Conservation (phyloP, 2,113 vertebrate genomes). For the Sitta europaea region DNA sequence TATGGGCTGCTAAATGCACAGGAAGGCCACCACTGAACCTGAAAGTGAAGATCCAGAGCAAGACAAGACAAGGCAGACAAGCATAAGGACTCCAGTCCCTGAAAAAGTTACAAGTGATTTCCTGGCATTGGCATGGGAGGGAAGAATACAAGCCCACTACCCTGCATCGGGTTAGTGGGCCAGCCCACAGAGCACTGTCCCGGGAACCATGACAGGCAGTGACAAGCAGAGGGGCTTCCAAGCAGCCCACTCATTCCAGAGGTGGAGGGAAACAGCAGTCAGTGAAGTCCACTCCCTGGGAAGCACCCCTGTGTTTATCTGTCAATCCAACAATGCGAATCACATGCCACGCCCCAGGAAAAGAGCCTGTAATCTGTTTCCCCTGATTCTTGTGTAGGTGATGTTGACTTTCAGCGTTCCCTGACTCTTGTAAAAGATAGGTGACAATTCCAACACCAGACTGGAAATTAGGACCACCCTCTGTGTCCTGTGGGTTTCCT, state of each 20-base stretch:
- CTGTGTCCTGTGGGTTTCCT: not conserved
- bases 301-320: accelerated
- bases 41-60: not conserved
- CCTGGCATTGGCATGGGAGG: not conserved
- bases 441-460: not conserved
- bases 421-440: not conserved
- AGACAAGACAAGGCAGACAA: not conserved
- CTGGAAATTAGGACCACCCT: not conserved
- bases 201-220: no score
- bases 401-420: not conserved
- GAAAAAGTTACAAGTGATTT: not conserved
- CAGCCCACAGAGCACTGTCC: not conserved
- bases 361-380: not conserved
- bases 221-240: not conserved
- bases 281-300: not conserved
- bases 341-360: not conserved
- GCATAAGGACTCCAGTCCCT: not conserved
- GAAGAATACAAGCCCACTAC: not conserved
- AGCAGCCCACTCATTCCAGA: not conserved
- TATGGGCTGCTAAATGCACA: not conserved
- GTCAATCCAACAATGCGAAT: accelerated
- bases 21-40: not conserved
- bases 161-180: not conserved
- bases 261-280: not conserved
- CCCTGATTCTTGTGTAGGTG: not conserved